Percentiles rank a stretch among this genome's conserved stretches.
phyloP scores from a whole-genome alignment of 2,113 vertebrate species.

The Gobius niger region DNA sequence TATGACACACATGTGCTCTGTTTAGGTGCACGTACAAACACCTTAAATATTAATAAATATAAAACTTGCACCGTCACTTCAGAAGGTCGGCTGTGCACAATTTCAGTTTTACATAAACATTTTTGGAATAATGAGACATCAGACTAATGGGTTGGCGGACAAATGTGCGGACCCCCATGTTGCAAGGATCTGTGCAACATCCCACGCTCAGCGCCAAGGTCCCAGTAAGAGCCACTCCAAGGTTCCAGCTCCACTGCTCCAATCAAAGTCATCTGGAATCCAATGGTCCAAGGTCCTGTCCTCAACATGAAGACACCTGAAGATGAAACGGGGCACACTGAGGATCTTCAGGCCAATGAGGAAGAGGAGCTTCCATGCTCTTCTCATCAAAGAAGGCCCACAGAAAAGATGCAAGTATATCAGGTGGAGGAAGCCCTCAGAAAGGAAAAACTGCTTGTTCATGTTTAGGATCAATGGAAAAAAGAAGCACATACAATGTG shows the following conservation, averaged over 20 bases:
- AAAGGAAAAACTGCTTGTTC: slow-evolving; percentile 12
- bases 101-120: too few relatives aligned
- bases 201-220: too few relatives aligned
- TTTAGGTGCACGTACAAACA: too few relatives aligned
- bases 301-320: not conserved
- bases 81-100: too few relatives aligned
- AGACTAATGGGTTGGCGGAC: too few relatives aligned
- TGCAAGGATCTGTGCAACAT: too few relatives aligned
- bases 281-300: not conserved
- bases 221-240: not conserved
- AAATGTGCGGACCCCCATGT: too few relatives aligned
- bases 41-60: too few relatives aligned
- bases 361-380: slow-evolving; percentile 1
- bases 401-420: slow-evolving; percentile 7
- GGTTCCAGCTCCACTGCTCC: not conserved
- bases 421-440: slow-evolving; percentile 10
- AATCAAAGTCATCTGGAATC: not conserved
- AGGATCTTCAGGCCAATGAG: not conserved
- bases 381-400: not conserved
- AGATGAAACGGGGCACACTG: not conserved
- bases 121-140: too few relatives aligned
- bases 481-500: not conserved
- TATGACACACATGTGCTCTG: too few relatives aligned
- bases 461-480: slow-evolving; percentile 20
- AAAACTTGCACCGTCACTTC: too few relatives aligned